Evolutionary conservation across 2,888 invertebrate species (phyloP), one percentile per base, ranked within the genome.

Genomic region (Polydrusus pterygomalis): DNA sequence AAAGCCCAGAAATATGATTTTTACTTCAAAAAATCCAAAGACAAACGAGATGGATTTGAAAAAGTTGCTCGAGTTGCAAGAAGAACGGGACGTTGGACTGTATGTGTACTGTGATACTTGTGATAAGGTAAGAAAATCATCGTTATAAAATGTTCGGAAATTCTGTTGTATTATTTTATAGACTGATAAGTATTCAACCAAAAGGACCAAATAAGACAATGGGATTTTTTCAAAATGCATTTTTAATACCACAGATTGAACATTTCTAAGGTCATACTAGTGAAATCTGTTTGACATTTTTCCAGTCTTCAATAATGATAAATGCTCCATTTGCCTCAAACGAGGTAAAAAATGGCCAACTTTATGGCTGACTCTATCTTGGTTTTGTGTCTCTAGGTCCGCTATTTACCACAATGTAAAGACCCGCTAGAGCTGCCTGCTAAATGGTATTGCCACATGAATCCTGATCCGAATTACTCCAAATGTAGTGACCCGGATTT

Each of bases 41-140:
- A n/a, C 8, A 34, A 58, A 58, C 34, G 25, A 38, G 10, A 17
- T 34, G 30, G 10, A 58, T 11, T 18, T 60, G 17, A 25, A 60
- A 10, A 30, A 60, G 5, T 5, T 38, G 38, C 13, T 60, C 11
- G 10, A 72, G 13, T 86, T 91, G 8, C 91, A 90, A 79, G 84
- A 88, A 70, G 87, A 87, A 1, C 87, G 91, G 64, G 86, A 85
- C 18, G 82, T 87, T 45, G 91, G 91, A 0, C 82, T 91, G 20
- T 92, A 91, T 90, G 91, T 89, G 7, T 89, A 90, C 77, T 93
- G 93, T 81, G 89, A 90, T 75, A 84, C 83, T 1, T 93, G 93
- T 81, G 47, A 75, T 38, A 75, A 84, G 84, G 70, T 71, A 49
- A 15, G 15, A 34, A 13, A n/a, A n/a, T n/a, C n/a, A n/a, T n/a